phyloP scores from a whole-genome alignment of 2,797 vertebrate genomes.

The Manis crassicaudata region DNA sequence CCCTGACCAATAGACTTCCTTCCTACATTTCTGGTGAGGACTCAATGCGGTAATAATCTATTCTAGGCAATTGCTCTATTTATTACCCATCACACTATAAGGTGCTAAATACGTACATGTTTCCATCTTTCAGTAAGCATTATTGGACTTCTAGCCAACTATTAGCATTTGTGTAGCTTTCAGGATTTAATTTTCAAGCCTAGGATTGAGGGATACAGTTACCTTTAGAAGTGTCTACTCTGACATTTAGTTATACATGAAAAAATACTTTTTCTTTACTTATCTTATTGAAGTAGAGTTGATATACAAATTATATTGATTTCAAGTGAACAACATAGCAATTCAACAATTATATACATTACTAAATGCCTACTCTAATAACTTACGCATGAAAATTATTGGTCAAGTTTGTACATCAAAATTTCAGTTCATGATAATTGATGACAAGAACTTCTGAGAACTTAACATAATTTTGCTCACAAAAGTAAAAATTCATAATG shows the following conservation, averaged over 20 bases:
- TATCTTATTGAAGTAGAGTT: too few species aligned
- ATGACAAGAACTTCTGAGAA: slow-evolving; percentile 17
- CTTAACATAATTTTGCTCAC: not conserved
- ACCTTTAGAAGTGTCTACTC: not conserved
- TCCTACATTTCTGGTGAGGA: not conserved
- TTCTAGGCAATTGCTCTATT: not conserved
- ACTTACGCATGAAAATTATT: slow-evolving; percentile 9
- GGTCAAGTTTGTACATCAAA: not conserved
- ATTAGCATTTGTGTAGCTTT: not conserved
- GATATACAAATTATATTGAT: too few species aligned
- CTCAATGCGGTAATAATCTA: not conserved
- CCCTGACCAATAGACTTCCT: not conserved
- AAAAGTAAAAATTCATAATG: slow-evolving; percentile 28
- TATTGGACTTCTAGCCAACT: not conserved
- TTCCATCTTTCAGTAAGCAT: not conserved
- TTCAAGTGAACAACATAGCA: too few species aligned
- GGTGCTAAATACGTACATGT: not conserved
- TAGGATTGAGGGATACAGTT: not conserved
- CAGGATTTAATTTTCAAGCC: not conserved
- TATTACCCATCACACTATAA: not conserved
- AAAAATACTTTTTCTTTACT: not conserved
- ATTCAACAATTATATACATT: too few species aligned
- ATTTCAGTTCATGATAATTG: not conserved
- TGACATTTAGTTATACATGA: not conserved
- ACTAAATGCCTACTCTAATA: too few species aligned